phyloP scores from a whole-genome alignment of 2,113 vertebrate species.

The Setophaga petechia region DNA sequence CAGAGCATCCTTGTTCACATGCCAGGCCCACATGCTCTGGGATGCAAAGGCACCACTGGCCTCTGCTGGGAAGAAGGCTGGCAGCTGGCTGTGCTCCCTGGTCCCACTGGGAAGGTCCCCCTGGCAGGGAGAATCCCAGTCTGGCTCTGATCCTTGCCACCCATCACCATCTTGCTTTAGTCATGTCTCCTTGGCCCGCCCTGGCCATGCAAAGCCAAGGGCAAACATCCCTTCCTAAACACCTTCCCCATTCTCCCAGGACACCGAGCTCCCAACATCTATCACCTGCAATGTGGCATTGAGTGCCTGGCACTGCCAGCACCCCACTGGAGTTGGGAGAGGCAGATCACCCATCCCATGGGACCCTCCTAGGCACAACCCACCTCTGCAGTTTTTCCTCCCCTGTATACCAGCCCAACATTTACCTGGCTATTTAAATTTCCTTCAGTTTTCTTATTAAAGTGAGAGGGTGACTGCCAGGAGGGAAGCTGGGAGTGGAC shows the following conservation, averaged over 20 bases:
- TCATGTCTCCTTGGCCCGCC: not conserved
- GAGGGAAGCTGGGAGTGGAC: not conserved
- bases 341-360: not conserved
- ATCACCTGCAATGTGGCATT: accelerated
- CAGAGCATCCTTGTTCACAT: not conserved
- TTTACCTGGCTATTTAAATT: not conserved
- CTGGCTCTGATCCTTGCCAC: not conserved
- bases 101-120: not conserved
- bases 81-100: not conserved
- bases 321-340: not conserved
- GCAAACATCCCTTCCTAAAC: not conserved
- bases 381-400: not conserved
- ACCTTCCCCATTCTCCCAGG: not conserved
- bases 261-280: accelerated
- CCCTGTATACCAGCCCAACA: accelerated
- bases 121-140: not conserved
- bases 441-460: not conserved
- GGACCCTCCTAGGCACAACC: not conserved
- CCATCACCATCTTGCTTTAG: not conserved
- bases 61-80: not conserved
- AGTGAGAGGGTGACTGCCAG: not conserved
- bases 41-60: not conserved
- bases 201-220: not conserved
- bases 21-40: not conserved
- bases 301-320: not conserved